Conservation (phyloP, 2,888 invertebrate genomes). For the Phortica magna region DNA sequence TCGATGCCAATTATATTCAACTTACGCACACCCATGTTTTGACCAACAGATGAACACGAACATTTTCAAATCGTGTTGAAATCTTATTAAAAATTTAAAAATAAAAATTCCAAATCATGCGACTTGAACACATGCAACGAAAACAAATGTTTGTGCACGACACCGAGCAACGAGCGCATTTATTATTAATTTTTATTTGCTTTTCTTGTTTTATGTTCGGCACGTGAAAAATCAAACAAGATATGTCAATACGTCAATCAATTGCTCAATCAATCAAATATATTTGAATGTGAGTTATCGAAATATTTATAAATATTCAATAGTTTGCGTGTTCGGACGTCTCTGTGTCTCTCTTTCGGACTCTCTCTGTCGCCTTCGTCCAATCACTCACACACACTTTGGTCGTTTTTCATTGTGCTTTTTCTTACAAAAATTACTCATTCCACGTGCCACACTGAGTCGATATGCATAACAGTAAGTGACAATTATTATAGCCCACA, state of each 20-base stretch:
- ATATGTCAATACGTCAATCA: constrained; percentile 11
- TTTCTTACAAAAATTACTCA: background rate
- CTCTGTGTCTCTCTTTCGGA: background rate
- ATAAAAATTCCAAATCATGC: background rate
- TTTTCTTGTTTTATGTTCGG: background rate
- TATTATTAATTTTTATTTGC: no score
- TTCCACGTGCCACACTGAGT: background rate
- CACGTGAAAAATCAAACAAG: background rate
- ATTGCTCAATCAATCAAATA: background rate
- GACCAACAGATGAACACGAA: no score
- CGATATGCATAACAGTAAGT: constrained; percentile 21
- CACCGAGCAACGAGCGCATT: no score
- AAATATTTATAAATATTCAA: constrained; percentile 28
- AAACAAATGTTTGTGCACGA: background rate
- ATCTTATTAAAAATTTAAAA: background rate
- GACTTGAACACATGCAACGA: background rate
- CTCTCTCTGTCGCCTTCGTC: background rate
- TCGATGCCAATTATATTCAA: no score
- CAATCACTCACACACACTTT: background rate
- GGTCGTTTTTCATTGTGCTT: background rate
- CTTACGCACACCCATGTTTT: no score
- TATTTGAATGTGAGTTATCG: constrained; percentile 21
- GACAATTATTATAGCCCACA: constrained; percentile 31
- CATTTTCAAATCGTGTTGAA: background rate
- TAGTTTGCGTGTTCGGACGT: background rate